Evolutionary conservation across 2,113 vertebrate genomes (phyloP), one percentile per base, ranked within the genome.

Genomic region (Synchiropus splendidus): DNA sequence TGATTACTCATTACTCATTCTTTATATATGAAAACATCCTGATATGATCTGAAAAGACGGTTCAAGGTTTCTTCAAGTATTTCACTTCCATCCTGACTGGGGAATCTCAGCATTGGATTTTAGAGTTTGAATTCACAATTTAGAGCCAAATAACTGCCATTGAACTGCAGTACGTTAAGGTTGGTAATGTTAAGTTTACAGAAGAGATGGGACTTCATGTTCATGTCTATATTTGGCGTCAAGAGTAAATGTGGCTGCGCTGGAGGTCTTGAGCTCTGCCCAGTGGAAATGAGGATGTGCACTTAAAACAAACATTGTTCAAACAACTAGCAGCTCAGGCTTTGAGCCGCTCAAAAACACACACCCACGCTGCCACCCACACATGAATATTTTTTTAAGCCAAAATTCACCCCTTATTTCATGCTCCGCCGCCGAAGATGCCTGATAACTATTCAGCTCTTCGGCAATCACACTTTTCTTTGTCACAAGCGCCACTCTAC

Each of bases 361-460:
- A 36, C 58, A 41, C 16, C 17, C 16, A 44, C 45, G 33, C 53
- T 30, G 48, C 10, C 46, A 46, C 43, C 13, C 40, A 67, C 43
- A 44, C 27, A 30, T 21, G 40, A 6, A 15, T 14, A 3, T 16
- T 18, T 42, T 36, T 62, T 39, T 39, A 27, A 42, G n/a, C 48
- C 48, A 55, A 43, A 48, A 46, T 39, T 36, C 54, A 35, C 36
- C 43, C 46, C 36, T 37, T 30, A 37, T 57, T 67, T 67, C 54
- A 67, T 55, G 44, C 51, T 67, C 51, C 48, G 67, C 66, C 52
- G 67, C 61, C 64, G 58, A 68, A 72, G 67, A 73, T 71, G 64
- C 74, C 71, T 69, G 54, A 71, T 78, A 75, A 75, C 64, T 71
- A 70, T 72, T 74, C 71, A 57, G 21, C 21, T 27, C 21, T 27